Percentiles rank a stretch among this genome's conserved stretches.
Evolutionary conservation across 2,113 vertebrate species (phyloP).

Genomic region (Entelurus aequoreus): DNA sequence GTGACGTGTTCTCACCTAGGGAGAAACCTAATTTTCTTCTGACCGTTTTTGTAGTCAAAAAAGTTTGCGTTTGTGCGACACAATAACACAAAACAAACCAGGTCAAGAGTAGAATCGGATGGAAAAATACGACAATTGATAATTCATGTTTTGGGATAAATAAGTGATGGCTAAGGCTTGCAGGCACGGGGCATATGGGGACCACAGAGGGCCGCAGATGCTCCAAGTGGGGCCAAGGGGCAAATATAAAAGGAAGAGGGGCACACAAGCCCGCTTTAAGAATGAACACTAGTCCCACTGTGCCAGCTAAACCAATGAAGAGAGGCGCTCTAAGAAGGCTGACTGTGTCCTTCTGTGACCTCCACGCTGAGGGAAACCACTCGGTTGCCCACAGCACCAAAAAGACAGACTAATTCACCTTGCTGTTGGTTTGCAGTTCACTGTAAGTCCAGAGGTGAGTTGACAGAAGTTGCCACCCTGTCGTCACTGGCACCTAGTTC

Average conservation of each 20-base stretch:
- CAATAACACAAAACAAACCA: conserved; percentile 33
- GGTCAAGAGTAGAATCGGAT: conserved; percentile 53
- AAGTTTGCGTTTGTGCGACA: conserved; percentile 22
- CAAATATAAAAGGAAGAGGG: conserved; percentile 32
- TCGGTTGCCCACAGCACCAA: background rate
- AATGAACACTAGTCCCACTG: conserved; percentile 30
- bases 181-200: conserved; percentile 66
- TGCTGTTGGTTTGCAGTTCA: too few species aligned
- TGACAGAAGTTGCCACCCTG: background rate
- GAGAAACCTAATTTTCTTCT: conserved; percentile 3
- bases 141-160: conserved; percentile 64
- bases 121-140: conserved; percentile 60
- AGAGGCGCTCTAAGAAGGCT: conserved; percentile 30
- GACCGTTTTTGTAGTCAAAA: background rate
- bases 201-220: conserved; percentile 56
- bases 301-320: conserved; percentile 24
- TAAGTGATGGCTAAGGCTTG: conserved; percentile 59
- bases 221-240: conserved; percentile 53
- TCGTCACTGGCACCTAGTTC: too few species aligned
- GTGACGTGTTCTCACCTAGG: background rate
- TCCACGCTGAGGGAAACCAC: conserved; percentile 29
- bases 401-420: too few species aligned
- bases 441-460: background rate
- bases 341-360: conserved; percentile 51
- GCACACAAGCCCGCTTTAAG: conserved; percentile 10